Evolutionary conservation across 2,797 vertebrate genomes (phyloP).

Genomic region (Parauchenoglanis punctatus): DNA sequence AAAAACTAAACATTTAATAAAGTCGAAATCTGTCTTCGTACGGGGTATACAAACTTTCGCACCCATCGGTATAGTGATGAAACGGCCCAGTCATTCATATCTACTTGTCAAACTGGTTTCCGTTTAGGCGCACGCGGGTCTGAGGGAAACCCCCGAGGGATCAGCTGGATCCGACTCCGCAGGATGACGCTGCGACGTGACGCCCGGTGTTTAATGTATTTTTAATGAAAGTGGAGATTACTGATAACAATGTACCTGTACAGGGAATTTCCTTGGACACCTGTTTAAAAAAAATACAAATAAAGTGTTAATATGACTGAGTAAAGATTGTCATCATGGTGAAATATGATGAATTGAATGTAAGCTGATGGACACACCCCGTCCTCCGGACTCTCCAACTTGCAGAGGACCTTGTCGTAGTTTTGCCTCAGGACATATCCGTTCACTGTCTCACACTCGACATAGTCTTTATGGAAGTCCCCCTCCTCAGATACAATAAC

Average conservation of each 20-base stretch:
- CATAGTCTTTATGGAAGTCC: accelerated
- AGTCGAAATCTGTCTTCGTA: neutral
- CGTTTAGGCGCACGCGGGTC: neutral
- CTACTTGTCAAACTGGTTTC: neutral
- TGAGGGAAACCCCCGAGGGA: neutral
- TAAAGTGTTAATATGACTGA: neutral
- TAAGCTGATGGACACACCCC: neutral
- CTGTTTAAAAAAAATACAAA: neutral
- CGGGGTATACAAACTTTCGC: neutral
- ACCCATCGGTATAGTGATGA: neutral
- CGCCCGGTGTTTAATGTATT: neutral
- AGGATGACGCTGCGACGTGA: neutral
- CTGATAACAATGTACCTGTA: neutral
- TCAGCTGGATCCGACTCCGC: neutral
- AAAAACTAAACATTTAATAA: too few species aligned
- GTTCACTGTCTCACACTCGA: neutral
- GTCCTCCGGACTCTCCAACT: neutral
- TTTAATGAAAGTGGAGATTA: neutral
- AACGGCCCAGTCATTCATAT: neutral
- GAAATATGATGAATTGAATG: too few species aligned
- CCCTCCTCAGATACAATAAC: neutral
- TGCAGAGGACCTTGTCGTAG: neutral
- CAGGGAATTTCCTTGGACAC: neutral
- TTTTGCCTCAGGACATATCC: neutral
- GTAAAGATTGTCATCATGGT: neutral